Percentiles rank a stretch among this genome's conserved stretches.
phyloP scores from a whole-genome alignment of 2,113 vertebrate genomes.

The Leptodactylus fuscus region DNA sequence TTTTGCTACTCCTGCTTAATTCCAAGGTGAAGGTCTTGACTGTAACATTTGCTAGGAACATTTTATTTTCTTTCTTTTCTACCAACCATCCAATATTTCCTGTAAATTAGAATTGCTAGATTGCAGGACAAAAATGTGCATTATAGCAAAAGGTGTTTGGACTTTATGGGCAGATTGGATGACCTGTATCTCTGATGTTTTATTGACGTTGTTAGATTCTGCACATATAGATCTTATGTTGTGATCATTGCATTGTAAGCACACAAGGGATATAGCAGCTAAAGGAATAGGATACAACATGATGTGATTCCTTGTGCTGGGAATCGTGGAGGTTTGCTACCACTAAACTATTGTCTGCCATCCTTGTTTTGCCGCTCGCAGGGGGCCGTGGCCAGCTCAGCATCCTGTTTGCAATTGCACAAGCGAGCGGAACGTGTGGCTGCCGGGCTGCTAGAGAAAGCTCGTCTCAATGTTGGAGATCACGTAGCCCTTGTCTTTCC shows the following conservation, averaged over 20 bases:
- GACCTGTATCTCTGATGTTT: too few relatives aligned
- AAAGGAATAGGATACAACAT: neutral
- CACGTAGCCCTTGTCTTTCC: slow-evolving; percentile 94
- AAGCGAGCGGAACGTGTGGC: slow-evolving; percentile 91
- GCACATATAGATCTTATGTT: neutral
- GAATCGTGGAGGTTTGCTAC: neutral
- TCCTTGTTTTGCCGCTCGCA: slow-evolving; percentile 62
- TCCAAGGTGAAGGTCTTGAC: slow-evolving; percentile 82
- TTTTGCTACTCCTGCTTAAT: slow-evolving; percentile 89
- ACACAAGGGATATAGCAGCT: neutral
- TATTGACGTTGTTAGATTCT: too few relatives aligned
- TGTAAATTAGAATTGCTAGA: too few relatives aligned
- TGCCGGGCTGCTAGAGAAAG: slow-evolving; percentile 82
- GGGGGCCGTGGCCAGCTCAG: slow-evolving; percentile 89
- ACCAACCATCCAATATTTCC: too few relatives aligned
- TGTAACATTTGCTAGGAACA: neutral
- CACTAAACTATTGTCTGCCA: neutral
- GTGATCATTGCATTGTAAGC: neutral
- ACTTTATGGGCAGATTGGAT: too few relatives aligned
- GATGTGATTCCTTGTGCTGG: neutral
- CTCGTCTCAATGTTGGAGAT: slow-evolving; percentile 86
- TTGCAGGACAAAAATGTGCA: too few relatives aligned
- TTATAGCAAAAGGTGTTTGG: too few relatives aligned
- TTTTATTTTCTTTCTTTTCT: too few relatives aligned
- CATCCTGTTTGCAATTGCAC: slow-evolving; percentile 92